Conservation (phyloP, 2,888 invertebrate species). For the Melanchra persicariae region DNA sequence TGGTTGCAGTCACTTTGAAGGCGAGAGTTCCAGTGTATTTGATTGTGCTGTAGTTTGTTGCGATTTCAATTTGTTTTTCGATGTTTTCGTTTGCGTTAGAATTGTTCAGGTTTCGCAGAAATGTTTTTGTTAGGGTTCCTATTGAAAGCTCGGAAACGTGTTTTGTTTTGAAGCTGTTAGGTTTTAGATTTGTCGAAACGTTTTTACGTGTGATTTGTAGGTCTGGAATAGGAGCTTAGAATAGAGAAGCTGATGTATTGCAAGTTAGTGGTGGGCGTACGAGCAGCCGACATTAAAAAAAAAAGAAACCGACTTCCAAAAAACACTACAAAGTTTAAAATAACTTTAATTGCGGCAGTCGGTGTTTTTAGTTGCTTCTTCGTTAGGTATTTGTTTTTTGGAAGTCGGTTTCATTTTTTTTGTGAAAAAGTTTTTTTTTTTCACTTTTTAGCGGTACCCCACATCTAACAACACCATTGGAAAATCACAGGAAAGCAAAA, state of each 20-base stretch:
- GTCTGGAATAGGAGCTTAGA: background rate
- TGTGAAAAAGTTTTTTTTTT: too few species aligned
- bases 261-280: background rate
- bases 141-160: conserved; percentile 10
- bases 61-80: conserved; percentile 55
- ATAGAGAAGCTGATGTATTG: too few species aligned
- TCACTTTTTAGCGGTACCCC: too few species aligned
- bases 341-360: too few species aligned
- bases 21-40: conserved; percentile 40
- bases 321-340: too few species aligned
- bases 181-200: conserved; percentile 8
- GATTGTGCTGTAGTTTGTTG: conserved; percentile 42
- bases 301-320: too few species aligned
- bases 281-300: too few species aligned
- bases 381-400: too few species aligned
- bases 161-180: conserved; percentile 19
- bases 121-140: conserved; percentile 31
- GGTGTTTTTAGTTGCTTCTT: too few species aligned
- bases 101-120: conserved; percentile 38
- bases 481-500: too few species aligned
- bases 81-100: conserved; percentile 43
- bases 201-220: background rate
- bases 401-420: too few species aligned
- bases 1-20: conserved; percentile 45
- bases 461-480: too few species aligned